A percentile compares a stretch with the other conserved stretches of the same genome.
phyloP scores from a whole-genome alignment of 2,113 vertebrate species.

The Anguilla japonica region DNA sequence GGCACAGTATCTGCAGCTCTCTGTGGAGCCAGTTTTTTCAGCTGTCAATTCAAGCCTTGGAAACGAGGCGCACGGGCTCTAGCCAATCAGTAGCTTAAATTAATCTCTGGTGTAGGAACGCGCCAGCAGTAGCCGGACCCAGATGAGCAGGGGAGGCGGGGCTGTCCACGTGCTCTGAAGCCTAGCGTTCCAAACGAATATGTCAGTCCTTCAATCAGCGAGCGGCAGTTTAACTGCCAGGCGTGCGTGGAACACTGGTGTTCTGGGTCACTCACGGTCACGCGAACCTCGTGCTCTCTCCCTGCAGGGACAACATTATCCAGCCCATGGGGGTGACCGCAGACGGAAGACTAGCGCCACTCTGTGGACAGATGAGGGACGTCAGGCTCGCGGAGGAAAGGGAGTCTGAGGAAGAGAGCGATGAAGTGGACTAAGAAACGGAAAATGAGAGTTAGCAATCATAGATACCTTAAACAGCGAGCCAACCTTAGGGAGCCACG shows the following conservation, averaged over 20 bases:
- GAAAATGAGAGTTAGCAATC: constrained; percentile 23
- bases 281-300: not conserved
- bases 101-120: no score
- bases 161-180: no score
- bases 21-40: no score
- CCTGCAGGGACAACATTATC: constrained; percentile 61
- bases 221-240: not conserved
- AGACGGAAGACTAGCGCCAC: constrained; percentile 56
- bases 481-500: not conserved
- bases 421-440: constrained; percentile 7
- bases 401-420: constrained; percentile 43
- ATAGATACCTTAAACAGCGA: constrained; percentile 8
- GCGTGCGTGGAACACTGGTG: not conserved
- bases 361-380: constrained; percentile 54
- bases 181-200: no score
- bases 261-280: not conserved
- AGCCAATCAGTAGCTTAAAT: no score
- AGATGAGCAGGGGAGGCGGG: not conserved
- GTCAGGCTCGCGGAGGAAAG: constrained; percentile 54
- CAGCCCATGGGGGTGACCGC: constrained; percentile 59
- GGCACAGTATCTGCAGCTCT: no score
- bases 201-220: not conserved
- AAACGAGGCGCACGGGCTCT: no score
- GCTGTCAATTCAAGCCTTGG: no score
- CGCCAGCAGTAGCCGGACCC: no score